phyloP scores from a whole-genome alignment of 1,140 invertebrate genomes.

The Drosophila elegans region DNA sequence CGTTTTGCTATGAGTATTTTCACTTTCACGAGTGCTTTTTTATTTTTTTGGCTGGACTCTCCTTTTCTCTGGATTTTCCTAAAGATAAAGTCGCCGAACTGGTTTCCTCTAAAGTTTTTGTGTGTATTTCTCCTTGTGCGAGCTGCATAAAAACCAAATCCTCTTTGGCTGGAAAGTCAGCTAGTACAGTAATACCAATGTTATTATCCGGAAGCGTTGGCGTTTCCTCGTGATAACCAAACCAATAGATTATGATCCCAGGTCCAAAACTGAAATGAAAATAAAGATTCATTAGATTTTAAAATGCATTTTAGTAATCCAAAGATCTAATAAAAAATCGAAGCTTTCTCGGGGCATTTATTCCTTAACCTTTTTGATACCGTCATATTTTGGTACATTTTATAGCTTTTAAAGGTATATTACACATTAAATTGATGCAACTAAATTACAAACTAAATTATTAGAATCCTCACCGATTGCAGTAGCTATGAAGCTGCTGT shows the following conservation, averaged over 20 bases:
- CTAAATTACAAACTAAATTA: too few species aligned
- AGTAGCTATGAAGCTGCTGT: slow-evolving; percentile 95
- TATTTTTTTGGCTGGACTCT: not conserved
- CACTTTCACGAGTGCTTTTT: slow-evolving; percentile 1
- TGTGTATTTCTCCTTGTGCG: not conserved
- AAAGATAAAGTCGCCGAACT: not conserved
- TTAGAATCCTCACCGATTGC: slow-evolving; percentile 89
- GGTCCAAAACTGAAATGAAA: slow-evolving; percentile 91
- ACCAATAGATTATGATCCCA: slow-evolving; percentile 98
- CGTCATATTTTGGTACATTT: too few species aligned
- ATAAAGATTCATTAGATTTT: not conserved
- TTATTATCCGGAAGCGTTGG: slow-evolving; percentile 87
- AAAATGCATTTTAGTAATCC: too few species aligned
- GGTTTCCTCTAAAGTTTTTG: not conserved
- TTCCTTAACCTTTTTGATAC: too few species aligned
- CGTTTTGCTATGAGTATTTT: not conserved
- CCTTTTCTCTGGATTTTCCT: not conserved
- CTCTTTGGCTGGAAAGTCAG: slow-evolving; percentile 87
- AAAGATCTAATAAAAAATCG: too few species aligned
- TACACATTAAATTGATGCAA: too few species aligned
- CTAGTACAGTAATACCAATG: slow-evolving; percentile 87
- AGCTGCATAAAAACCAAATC: slow-evolving; percentile 78
- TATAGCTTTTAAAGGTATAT: too few species aligned
- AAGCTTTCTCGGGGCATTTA: too few species aligned
- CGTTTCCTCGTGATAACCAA: slow-evolving; percentile 93